A percentile compares a stretch with the other conserved stretches of the same genome.
phyloP scores from a whole-genome alignment of 2,113 vertebrate genomes.

The Pygoscelis antarcticus region DNA sequence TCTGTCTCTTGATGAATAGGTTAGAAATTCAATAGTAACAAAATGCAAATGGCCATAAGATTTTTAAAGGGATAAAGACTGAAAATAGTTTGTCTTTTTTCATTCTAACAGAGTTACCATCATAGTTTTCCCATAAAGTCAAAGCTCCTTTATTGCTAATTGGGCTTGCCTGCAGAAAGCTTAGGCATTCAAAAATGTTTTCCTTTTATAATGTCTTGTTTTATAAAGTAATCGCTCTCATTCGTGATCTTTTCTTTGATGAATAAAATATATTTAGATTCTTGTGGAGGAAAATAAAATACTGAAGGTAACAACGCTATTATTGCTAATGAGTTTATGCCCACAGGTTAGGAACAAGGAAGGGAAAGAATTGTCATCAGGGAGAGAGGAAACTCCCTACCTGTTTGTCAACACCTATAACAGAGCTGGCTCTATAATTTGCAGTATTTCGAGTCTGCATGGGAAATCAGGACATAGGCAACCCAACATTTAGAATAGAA shows the following conservation, averaged over 20 bases:
- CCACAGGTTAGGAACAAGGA: not conserved
- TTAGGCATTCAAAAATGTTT: not conserved
- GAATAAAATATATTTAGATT: conserved; percentile 6
- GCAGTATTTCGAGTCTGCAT: not conserved
- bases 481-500: not conserved
- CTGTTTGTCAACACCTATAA: not conserved
- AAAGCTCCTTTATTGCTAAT: conserved; percentile 35
- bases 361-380: not conserved
- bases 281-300: not conserved
- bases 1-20: conserved; percentile 29
- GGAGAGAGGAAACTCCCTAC: not conserved
- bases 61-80: conserved; percentile 46
- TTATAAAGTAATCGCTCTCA: not conserved
- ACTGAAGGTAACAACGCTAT: not conserved
- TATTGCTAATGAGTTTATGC: not conserved
- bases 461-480: not conserved
- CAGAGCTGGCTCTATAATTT: not conserved
- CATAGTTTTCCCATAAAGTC: conserved; percentile 9
- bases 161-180: not conserved
- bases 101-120: conserved; percentile 20
- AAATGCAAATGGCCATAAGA: not conserved
- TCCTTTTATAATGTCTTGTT: not conserved
- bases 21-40: conserved; percentile 30
- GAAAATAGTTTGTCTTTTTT: conserved; percentile 9
- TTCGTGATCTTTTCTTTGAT: conserved; percentile 18